phyloP scores from a whole-genome alignment of 2,888 invertebrate species.

The Spisula solida region DNA sequence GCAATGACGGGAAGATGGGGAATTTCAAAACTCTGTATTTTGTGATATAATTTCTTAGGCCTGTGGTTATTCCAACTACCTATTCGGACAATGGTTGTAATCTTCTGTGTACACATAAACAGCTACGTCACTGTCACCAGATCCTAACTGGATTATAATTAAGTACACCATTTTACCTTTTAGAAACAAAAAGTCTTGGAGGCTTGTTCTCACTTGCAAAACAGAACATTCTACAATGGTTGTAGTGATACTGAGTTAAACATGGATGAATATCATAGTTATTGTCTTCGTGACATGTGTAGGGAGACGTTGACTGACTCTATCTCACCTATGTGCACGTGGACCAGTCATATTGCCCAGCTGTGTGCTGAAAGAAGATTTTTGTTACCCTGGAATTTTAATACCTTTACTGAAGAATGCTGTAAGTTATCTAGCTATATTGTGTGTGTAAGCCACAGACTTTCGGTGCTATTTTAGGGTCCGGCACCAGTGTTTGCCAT shows the following conservation, averaged over 20 bases:
- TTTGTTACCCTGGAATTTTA: conserved; percentile 21
- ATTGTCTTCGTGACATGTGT: conserved; percentile 52
- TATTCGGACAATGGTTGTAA: no score
- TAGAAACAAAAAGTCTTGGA: conserved; percentile 26
- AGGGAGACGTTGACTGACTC: background rate
- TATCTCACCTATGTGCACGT: conserved; percentile 52
- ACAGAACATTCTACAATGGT: conserved; percentile 10
- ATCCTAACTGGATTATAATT: no score
- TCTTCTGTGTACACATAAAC: no score
- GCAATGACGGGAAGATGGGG: no score
- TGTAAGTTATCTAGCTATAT: conserved; percentile 30
- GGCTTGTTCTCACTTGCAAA: conserved; percentile 42
- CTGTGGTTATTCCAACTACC: no score
- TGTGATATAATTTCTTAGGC: no score
- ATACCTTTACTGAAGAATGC: conserved; percentile 37
- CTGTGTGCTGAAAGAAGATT: background rate
- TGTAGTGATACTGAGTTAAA: background rate
- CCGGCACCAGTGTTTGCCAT: no score
- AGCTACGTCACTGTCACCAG: no score
- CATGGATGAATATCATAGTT: conserved; percentile 19
- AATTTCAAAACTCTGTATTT: no score
- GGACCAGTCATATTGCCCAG: conserved; percentile 35
- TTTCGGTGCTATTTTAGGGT: no score
- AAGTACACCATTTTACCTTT: background rate
- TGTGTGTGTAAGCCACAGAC: no score